These are phyloP conservation scores for Spinibarbus caldwelli DNA, from an alignment of 2,797 vertebrate genomes.

Conservation along the genomic window DNA sequence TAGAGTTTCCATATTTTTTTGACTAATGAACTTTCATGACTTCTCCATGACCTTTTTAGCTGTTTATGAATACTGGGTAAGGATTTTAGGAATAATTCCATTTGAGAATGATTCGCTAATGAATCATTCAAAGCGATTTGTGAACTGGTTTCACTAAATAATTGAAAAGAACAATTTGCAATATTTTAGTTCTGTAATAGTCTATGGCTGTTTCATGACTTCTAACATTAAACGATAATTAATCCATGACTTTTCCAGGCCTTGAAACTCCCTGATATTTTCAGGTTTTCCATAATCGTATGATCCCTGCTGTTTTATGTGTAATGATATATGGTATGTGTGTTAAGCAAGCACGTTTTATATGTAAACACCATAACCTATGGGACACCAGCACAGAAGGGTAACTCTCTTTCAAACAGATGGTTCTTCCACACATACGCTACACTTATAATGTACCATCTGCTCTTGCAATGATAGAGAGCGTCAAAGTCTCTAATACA, in stretches of 20 bases:
- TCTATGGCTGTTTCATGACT: not conserved
- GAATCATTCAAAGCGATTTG: not conserved
- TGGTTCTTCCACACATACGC: slow-evolving; percentile 64
- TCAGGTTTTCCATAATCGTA: not conserved
- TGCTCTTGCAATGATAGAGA: slow-evolving; percentile 64
- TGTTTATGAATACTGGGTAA: not conserved
- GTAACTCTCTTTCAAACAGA: slow-evolving; percentile 71
- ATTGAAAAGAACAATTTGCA: not conserved
- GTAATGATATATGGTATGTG: slow-evolving; percentile 10
- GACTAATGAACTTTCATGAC: not conserved
- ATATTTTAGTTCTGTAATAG: not conserved
- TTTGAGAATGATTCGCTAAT: not conserved
- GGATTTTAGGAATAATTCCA: not conserved
- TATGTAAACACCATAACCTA: slow-evolving; percentile 36
- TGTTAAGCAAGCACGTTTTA: not conserved
- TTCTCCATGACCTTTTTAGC: not conserved
- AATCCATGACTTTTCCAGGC: not conserved
- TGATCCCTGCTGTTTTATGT: not conserved
- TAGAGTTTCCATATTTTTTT: not conserved
- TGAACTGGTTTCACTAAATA: not conserved
- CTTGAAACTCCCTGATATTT: not conserved
- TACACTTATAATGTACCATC: slow-evolving; percentile 64
- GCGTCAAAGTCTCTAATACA: slow-evolving; percentile 48
- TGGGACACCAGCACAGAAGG: slow-evolving; percentile 40
- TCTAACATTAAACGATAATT: not conserved